Percentiles rank a stretch among this genome's conserved stretches.
Conservation (phyloP, 2,113 vertebrate species). For the Sapayoa aenigma region DNA sequence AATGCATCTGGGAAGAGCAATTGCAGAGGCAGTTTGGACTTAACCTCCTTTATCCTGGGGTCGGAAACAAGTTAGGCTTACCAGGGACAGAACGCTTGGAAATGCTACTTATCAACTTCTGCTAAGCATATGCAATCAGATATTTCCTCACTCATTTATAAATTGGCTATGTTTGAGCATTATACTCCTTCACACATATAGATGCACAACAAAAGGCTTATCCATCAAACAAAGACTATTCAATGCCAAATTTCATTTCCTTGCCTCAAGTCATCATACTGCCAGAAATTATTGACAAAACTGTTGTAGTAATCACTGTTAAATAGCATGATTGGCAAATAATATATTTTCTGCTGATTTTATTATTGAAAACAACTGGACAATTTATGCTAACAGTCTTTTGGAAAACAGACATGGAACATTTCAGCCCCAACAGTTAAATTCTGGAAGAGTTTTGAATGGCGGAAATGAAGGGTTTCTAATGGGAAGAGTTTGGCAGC, state of each 20-base stretch:
- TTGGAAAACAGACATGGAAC: slow-evolving; percentile 30
- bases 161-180: neutral
- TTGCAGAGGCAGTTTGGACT: neutral
- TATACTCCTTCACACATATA: neutral
- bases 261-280: neutral
- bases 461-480: slow-evolving; percentile 18
- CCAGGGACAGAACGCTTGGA: neutral
- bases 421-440: slow-evolving; percentile 26
- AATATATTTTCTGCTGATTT: slow-evolving; percentile 35
- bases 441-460: slow-evolving; percentile 27
- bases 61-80: neutral
- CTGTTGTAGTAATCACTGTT: slow-evolving; percentile 13
- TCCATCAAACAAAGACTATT: neutral
- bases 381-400: slow-evolving; percentile 33
- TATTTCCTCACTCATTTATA: slow-evolving; percentile 44
- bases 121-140: neutral
- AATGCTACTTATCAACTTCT: neutral
- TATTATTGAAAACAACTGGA: slow-evolving; percentile 53
- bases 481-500: slow-evolving; percentile 23
- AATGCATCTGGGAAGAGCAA: neutral
- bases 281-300: slow-evolving; percentile 47
- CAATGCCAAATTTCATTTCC: slow-evolving; percentile 2
- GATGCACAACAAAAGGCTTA: neutral
- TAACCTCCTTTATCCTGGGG: neutral
- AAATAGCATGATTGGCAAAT: slow-evolving; percentile 55